phyloP scores from a whole-genome alignment of 2,113 vertebrate species.

The Cathartes aura region DNA sequence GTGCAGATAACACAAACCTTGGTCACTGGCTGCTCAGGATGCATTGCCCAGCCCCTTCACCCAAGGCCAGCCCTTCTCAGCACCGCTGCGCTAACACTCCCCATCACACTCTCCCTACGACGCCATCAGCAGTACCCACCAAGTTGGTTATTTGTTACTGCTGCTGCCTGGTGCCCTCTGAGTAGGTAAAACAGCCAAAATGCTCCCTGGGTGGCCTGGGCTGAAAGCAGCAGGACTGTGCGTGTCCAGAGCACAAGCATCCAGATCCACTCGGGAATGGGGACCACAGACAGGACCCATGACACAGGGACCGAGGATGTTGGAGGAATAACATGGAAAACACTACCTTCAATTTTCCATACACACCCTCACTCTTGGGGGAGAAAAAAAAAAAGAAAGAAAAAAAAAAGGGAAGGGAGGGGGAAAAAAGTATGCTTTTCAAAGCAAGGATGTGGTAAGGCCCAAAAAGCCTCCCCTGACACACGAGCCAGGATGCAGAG shows the following conservation, averaged over 20 bases:
- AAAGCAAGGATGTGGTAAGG: slow-evolving; percentile 22
- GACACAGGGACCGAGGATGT: not conserved
- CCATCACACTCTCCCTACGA: accelerated
- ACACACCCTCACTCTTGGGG: not conserved
- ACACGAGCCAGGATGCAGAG: not conserved
- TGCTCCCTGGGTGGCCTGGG: not conserved
- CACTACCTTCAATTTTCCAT: not conserved
- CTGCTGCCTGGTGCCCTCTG: not conserved
- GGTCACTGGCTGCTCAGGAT: accelerated
- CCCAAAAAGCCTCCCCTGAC: not conserved
- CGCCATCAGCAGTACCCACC: not conserved
- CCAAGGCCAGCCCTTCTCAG: not conserved
- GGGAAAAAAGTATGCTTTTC: not conserved
- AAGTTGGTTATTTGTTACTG: not conserved
- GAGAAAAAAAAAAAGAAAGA: no score
- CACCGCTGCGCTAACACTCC: accelerated
- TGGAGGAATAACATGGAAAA: not conserved
- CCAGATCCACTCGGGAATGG: not conserved
- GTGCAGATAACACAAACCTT: not conserved
- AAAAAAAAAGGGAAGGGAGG: not conserved
- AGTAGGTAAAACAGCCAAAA: not conserved
- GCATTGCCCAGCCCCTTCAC: not conserved
- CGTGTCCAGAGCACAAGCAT: accelerated
- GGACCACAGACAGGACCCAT: not conserved
- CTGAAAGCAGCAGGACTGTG: not conserved